Base-by-base conservation (phyloP, 2,113 vertebrate genomes). In the Melanocharis versteri region DNA sequence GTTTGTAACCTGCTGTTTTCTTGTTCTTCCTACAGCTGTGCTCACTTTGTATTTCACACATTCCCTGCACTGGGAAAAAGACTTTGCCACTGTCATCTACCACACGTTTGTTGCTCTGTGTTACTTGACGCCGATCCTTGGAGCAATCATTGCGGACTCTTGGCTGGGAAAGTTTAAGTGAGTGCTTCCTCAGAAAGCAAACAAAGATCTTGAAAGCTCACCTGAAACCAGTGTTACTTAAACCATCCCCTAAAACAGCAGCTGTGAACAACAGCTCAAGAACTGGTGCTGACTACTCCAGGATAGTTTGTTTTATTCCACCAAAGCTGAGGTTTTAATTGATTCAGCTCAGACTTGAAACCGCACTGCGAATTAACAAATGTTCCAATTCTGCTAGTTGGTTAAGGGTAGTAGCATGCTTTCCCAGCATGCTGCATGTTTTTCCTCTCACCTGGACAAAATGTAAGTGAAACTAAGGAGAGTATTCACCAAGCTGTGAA, bases 141-240 rank as follows among this genome's bases (percentile, higher is more conserved):
- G 99, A 51, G 99, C 99, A 9, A 96, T 99, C 18, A 95, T 99
- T 33, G 99, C 99, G 0, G 99, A 99, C 93, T 99, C 99, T 10
- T 99, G 99, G 99, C 98, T 99, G 80, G 99, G 99, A 78, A 99
- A 99, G 95, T 99, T 99, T 87, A 99, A 98, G 99, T 99, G 96
- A 98, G 99, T 98, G 21, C 2, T 57, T 78, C 50, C 21, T 70
- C 18, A 31, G 45, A 45, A 64, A 28, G 26, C 30, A 27, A 28
- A 15, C 12, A 31, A 40, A 56, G 44, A 31, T 31, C 21, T 33
- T 33, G 31, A 48, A 72, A 81, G 10, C 15, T 54, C 26, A 40
- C 3, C 15, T 26, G 45, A 89, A 21, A 24, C 20, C 15, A 31
- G 11, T 42, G 30, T 50, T 42, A 45, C 15, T 48, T 33, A 81